Conservation (phyloP, 2,888 invertebrate genomes). For the Andrena chrysosceles region DNA sequence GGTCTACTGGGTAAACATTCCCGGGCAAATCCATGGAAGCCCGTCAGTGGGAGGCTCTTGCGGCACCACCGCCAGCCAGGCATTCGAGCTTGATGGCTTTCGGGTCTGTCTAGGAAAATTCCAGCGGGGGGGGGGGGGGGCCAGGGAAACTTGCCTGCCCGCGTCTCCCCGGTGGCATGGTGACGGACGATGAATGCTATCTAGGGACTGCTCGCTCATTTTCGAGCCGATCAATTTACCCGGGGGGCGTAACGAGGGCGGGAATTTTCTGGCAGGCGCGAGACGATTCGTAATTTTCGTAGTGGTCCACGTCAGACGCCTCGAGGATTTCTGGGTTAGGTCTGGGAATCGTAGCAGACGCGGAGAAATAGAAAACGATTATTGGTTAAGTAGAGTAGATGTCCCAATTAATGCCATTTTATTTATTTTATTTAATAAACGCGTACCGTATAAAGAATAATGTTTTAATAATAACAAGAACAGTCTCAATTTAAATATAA, state of each 20-base stretch:
- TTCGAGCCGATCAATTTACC: slow-evolving; percentile 36
- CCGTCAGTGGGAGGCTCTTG: slow-evolving; percentile 47
- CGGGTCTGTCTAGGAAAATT: slow-evolving; percentile 57
- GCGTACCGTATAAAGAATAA: too few relatives aligned
- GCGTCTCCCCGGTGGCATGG: neutral
- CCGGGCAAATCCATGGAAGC: slow-evolving; percentile 63
- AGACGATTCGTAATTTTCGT: slow-evolving; percentile 10
- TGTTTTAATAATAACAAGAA: too few relatives aligned
- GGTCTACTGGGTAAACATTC: slow-evolving; percentile 72
- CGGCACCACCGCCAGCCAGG: slow-evolving; percentile 32
- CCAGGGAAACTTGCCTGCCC: slow-evolving; percentile 34
- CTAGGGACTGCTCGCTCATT: slow-evolving; percentile 24
- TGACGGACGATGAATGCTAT: slow-evolving; percentile 43
- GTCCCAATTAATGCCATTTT: too few relatives aligned
- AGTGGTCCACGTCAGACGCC: neutral
- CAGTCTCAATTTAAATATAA: too few relatives aligned
- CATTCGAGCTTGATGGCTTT: slow-evolving; percentile 48
- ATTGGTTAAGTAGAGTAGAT: too few relatives aligned
- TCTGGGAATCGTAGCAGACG: too few relatives aligned
- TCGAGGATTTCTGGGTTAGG: too few relatives aligned
- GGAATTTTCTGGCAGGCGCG: slow-evolving; percentile 4
- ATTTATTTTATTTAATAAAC: too few relatives aligned
- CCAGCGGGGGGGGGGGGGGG: slow-evolving; percentile 27
- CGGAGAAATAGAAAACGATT: too few relatives aligned
- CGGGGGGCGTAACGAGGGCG: neutral